phyloP scores from a whole-genome alignment of 2,113 vertebrate genomes.

The Ivindomyrus marchei region DNA sequence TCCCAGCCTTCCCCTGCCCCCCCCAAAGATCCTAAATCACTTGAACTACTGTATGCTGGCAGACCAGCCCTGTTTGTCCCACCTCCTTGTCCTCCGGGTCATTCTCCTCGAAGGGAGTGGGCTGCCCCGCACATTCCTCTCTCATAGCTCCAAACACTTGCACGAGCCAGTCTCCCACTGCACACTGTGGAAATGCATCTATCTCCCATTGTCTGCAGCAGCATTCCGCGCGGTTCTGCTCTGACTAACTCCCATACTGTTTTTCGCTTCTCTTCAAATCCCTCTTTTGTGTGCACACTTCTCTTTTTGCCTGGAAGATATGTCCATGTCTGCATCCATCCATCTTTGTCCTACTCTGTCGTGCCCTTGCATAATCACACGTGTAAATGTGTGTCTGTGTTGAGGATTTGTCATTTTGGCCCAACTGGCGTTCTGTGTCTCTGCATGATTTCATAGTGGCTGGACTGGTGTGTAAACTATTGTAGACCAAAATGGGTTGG shows the following conservation, averaged over 20 bases:
- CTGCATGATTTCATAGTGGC: neutral
- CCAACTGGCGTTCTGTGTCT: neutral
- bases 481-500: neutral
- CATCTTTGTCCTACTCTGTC: neutral
- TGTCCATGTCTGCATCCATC: neutral
- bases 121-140: slow-evolving; percentile 1
- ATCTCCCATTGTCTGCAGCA: neutral
- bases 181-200: neutral
- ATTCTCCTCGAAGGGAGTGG: slow-evolving; percentile 4
- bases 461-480: neutral
- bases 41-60: slow-evolving; percentile 27
- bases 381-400: neutral
- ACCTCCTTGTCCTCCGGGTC: slow-evolving; percentile 1
- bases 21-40: slow-evolving; percentile 14
- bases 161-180: slow-evolving; percentile 16
- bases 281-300: slow-evolving; percentile 5
- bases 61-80: slow-evolving; percentile 11
- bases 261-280: neutral
- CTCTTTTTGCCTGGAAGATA: neutral
- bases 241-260: neutral
- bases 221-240: neutral
- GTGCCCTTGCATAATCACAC: neutral
- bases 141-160: neutral
- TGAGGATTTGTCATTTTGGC: neutral
- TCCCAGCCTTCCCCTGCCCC: slow-evolving; percentile 11